Evolutionary conservation across 2,888 invertebrate genomes (phyloP).

Genomic region (Drosophila prolongata): DNA sequence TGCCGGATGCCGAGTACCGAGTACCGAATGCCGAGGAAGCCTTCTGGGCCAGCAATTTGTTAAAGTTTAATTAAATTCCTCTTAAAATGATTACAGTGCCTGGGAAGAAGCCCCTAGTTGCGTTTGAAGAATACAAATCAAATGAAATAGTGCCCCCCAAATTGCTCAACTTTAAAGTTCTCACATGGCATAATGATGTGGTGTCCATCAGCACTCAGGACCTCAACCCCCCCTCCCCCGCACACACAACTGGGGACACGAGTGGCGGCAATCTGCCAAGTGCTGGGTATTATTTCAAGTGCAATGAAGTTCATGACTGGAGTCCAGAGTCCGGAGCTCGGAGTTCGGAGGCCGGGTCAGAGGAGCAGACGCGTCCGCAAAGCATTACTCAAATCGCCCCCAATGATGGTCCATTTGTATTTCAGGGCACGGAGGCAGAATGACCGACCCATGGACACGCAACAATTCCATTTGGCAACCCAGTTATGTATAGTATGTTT

Average conservation of each 20-base stretch:
- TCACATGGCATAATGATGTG: too few relatives aligned
- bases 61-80: constrained; percentile 43
- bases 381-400: constrained; percentile 41
- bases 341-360: background rate
- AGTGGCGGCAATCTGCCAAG: background rate
- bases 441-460: constrained; percentile 33
- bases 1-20: background rate
- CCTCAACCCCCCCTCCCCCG: background rate
- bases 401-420: constrained; percentile 31
- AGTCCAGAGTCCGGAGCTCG: too few relatives aligned
- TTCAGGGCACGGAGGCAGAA: constrained; percentile 16
- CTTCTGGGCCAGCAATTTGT: constrained; percentile 27
- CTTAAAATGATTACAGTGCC: constrained; percentile 20
- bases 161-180: background rate
- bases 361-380: constrained; percentile 23
- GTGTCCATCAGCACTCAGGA: too few relatives aligned
- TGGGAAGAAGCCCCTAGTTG: background rate
- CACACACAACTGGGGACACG: background rate
- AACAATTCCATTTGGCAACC: constrained; percentile 39
- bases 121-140: background rate
- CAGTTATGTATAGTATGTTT: constrained; percentile 4
- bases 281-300: constrained; percentile 10
- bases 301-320: constrained; percentile 2
- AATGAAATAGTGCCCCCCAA: background rate
- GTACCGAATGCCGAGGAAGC: constrained; percentile 9